phyloP scores from a whole-genome alignment of 1,140 invertebrate species.

The Choristoneura fumiferana region DNA sequence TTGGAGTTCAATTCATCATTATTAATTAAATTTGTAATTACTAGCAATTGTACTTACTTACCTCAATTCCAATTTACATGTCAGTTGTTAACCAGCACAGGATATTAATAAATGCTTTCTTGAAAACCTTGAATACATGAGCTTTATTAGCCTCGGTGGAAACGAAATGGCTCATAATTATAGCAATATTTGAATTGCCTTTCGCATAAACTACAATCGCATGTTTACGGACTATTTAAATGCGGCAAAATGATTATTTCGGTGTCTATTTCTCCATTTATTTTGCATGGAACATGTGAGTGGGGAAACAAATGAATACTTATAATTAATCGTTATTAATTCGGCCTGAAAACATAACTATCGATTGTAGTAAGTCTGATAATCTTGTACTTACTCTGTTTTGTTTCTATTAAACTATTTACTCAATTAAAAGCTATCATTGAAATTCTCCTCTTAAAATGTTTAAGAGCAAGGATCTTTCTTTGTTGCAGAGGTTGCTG shows the following conservation, averaged over 20 bases:
- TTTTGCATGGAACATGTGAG: neutral
- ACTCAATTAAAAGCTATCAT: too few relatives aligned
- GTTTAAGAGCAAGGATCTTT: too few relatives aligned
- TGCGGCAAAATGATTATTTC: constrained; percentile 44
- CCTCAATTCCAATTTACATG: neutral
- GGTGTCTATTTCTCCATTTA: constrained; percentile 30
- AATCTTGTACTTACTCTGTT: too few relatives aligned
- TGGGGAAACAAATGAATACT: neutral
- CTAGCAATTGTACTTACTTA: too few relatives aligned
- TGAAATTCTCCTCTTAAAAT: too few relatives aligned
- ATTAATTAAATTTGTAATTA: too few relatives aligned
- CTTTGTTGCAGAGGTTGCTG: too few relatives aligned
- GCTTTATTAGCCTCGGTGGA: constrained; percentile 49
- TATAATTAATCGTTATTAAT: neutral
- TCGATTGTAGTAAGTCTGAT: too few relatives aligned
- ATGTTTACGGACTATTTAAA: constrained; percentile 50
- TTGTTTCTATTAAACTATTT: too few relatives aligned
- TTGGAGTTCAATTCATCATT: too few relatives aligned
- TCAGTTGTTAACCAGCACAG: constrained; percentile 20
- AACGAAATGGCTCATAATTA: constrained; percentile 57
- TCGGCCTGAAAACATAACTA: neutral
- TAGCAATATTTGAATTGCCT: constrained; percentile 58
- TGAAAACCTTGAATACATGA: constrained; percentile 37
- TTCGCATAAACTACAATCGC: constrained; percentile 57
- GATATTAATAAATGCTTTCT: constrained; percentile 39